A percentile compares a stretch with the other conserved stretches of the same genome.
phyloP scores from a whole-genome alignment of 2,888 invertebrate genomes.

The Cryptus armator region DNA sequence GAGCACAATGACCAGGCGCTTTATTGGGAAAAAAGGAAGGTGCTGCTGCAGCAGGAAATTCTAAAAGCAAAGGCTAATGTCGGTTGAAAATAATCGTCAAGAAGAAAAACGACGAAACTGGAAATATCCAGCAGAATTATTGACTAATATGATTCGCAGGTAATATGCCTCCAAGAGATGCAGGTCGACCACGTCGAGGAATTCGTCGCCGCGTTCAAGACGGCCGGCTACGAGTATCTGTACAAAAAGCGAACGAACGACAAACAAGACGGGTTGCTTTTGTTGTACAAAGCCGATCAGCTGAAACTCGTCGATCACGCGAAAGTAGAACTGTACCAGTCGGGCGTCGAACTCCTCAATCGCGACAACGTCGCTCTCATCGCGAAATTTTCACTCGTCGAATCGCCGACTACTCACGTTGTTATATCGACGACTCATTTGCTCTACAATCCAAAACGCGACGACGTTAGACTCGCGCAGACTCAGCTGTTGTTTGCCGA shows the following conservation, averaged over 20 bases:
- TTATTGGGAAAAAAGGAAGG: slow-evolving; percentile 90
- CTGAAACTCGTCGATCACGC: slow-evolving; percentile 89
- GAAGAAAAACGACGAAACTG: slow-evolving; percentile 19
- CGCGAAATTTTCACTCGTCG: slow-evolving; percentile 89
- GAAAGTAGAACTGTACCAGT: slow-evolving; percentile 90
- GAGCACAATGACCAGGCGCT: slow-evolving; percentile 87
- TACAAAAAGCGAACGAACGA: slow-evolving; percentile 94
- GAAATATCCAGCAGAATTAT: neutral
- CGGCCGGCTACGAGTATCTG: slow-evolving; percentile 89
- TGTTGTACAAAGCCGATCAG: slow-evolving; percentile 90
- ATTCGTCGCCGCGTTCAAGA: slow-evolving; percentile 87
- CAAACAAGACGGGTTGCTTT: slow-evolving; percentile 95
- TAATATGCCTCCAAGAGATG: slow-evolving; percentile 96
- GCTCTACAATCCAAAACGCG: slow-evolving; percentile 95
- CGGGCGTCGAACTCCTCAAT: slow-evolving; percentile 89
- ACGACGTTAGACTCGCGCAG: slow-evolving; percentile 96
- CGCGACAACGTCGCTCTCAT: slow-evolving; percentile 96
- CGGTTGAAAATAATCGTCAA: slow-evolving; percentile 76
- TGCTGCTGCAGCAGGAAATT: slow-evolving; percentile 87
- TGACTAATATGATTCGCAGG: slow-evolving; percentile 85
- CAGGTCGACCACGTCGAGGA: slow-evolving; percentile 90
- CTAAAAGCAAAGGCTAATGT: slow-evolving; percentile 88
- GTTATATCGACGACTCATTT: slow-evolving; percentile 97
- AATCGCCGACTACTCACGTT: slow-evolving; percentile 86
- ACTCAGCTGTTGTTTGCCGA: slow-evolving; percentile 93